A percentile compares a stretch with the other conserved stretches of the same genome.
Evolutionary conservation across 2,888 invertebrate species (phyloP).

Genomic region (Itoplectis maculator): DNA sequence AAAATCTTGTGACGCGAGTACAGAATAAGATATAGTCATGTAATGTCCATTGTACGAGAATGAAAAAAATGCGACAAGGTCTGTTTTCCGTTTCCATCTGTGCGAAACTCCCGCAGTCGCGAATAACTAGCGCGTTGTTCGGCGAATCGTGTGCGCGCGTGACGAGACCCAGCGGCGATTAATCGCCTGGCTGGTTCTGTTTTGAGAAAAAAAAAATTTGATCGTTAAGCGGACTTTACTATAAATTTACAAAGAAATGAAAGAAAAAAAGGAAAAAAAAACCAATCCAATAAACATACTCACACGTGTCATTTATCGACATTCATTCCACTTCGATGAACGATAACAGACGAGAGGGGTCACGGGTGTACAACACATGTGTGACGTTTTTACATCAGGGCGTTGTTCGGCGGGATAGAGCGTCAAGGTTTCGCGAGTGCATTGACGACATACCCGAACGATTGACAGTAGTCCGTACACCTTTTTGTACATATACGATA

Average conservation of each 20-base stretch:
- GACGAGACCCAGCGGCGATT: conserved; percentile 20
- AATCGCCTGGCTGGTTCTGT: conserved; percentile 41
- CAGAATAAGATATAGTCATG: conserved; percentile 37
- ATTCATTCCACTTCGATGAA: conserved; percentile 81
- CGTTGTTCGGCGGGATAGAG: conserved; percentile 46
- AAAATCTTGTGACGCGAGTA: conserved; percentile 41
- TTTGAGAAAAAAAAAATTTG: conserved; percentile 49
- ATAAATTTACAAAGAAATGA: conserved; percentile 36
- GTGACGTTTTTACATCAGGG: conserved; percentile 63
- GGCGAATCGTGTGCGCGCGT: conserved; percentile 27
- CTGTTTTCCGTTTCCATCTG: conserved; percentile 3
- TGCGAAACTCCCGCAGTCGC: no score
- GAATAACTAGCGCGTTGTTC: conserved; percentile 20
- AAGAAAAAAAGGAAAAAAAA: conserved; percentile 65
- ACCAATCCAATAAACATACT: conserved; percentile 70
- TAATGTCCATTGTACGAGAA: conserved; percentile 32
- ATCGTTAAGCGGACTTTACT: conserved; percentile 46
- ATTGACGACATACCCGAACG: conserved; percentile 71
- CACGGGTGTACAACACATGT: conserved; percentile 74
- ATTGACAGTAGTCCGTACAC: conserved; percentile 83
- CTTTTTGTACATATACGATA: conserved; percentile 84
- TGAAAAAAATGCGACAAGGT: conserved; percentile 4
- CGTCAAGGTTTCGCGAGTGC: conserved; percentile 47
- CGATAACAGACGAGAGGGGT: conserved; percentile 73
- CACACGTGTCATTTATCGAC: conserved; percentile 75